These are phyloP conservation scores for Nemopilema nomurai DNA, from an alignment of 30 jellyfish, hydroid and myxozoan species.

Conservation along the genomic window DNA sequence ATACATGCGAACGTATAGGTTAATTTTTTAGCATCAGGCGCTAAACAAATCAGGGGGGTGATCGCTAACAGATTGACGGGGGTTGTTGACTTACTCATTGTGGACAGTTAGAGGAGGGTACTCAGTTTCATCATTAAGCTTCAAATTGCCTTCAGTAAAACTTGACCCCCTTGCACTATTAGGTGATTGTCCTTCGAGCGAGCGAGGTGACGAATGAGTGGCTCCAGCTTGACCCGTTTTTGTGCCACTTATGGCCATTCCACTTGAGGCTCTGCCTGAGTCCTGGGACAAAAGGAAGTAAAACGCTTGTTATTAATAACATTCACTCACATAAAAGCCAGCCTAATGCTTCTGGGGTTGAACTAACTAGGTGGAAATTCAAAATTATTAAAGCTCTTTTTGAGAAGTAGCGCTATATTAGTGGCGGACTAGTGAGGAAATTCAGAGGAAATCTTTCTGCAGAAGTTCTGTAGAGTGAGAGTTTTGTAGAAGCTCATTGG, in stretches of 20 bases:
- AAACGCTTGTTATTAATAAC: background rate
- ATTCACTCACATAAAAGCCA: too few relatives aligned
- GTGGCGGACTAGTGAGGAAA: too few relatives aligned
- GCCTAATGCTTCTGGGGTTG: too few relatives aligned
- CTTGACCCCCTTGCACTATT: slow-evolving; percentile 52
- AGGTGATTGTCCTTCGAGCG: slow-evolving; percentile 57
- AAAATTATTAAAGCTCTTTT: background rate
- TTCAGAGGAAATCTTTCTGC: too few relatives aligned
- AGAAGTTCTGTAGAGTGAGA: too few relatives aligned
- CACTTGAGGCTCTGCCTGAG: slow-evolving; percentile 75
- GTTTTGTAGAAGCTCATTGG: too few relatives aligned
- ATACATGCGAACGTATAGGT: too few relatives aligned
- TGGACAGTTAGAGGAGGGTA: slow-evolving; percentile 93
- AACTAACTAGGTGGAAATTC: too few relatives aligned
- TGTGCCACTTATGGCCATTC: slow-evolving; percentile 86
- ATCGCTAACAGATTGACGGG: too few relatives aligned
- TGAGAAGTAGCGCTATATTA: too few relatives aligned
- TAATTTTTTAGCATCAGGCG: too few relatives aligned
- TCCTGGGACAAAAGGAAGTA: slow-evolving; percentile 45
- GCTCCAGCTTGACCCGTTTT: slow-evolving; percentile 60
- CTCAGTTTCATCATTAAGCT: slow-evolving; percentile 81
- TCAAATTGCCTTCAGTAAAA: slow-evolving; percentile 48
- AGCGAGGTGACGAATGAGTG: slow-evolving; percentile 56
- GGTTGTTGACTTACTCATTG: slow-evolving; percentile 43
- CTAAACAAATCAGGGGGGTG: too few relatives aligned